Evolutionary conservation across 2,888 invertebrate genomes (phyloP), one percentile per base, ranked within the genome.

Genomic region (Parnassius mnemosyne): DNA sequence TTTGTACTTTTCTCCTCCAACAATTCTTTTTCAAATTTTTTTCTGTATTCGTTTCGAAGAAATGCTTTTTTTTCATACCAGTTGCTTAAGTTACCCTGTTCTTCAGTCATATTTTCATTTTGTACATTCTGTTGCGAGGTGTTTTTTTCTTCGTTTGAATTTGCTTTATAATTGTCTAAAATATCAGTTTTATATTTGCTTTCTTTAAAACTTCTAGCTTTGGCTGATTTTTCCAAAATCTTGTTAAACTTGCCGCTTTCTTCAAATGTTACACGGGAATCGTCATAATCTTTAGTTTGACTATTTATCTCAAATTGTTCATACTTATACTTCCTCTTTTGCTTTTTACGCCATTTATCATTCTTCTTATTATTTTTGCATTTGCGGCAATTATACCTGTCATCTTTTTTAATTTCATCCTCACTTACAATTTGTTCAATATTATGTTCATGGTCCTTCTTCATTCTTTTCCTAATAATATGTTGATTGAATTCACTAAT

Each of bases 261-360:
- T 65, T 78, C 79, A 41, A 80, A 74, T 64, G 80, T 74, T 56
- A 78, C 54, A 42, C 83, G 80, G 62, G 81, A 78, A 47, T 86
- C 83, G 69, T 88, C 89, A 74, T 80, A 89, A 70, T 89, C 85
- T 69, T 84, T 84, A 67, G 87, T 69, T 34, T 86, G 88, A 42
- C 84, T 86, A 68, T 90, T 90, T 80, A 88, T 85, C 74, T 89
- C 87, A 85, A 87, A 90, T 65, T 88, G 84, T 67, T 89, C 88
- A 73, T 89, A 86, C 69, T 88, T 89, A 70, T 87, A 85, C 66
- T 77, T 83, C 57, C 87, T 81, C 67, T 90, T 90, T 69, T 86
- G 87, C 66, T 85, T 91, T 68, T 87, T 89, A 66, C 84, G 79
- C 60, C 74, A 69, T 68, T 87, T 88, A 56, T 86, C 86, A 58